Evolutionary conservation across 2,888 invertebrate species (phyloP), one percentile per base, ranked within the genome.

Genomic region (Chrysopilus asiliformis): DNA sequence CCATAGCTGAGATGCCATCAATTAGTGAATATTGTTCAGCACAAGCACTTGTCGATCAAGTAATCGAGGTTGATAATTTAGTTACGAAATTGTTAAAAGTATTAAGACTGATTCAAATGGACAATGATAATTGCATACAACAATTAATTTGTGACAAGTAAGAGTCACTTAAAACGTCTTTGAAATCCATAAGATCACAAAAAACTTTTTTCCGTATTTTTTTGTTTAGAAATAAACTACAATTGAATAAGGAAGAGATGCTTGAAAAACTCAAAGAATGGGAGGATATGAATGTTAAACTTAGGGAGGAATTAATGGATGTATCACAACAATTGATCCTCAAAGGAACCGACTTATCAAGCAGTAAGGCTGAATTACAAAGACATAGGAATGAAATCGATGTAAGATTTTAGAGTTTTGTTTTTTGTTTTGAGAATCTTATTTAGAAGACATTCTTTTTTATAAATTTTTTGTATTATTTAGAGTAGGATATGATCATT

Each of bases 81-180:
- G 72, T 84, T 10, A 76, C 80, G 9, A 78, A 79, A 54, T 63
- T 85, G 49, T 64, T 82, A 36, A 78, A 78, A 59, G 76, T 78
- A 12, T 63, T 78, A 51, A 70, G 79, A 41, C 80, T 82, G 47
- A 74, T 83, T 50, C 76, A 78, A 53, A 64, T 76, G 49, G 79
- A 80, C 52, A 77, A 75, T 50, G 72, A 76, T 43, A 74, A 72
- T 34, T 74, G 73, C 49, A 73, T 76, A 51, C 72, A 70, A 44
- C 73, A 74, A 46, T 56, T 77, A 39, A 74, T 76, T 55, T 68
- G 73, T 38, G 72, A 79, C 53, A 71, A 72, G 71, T 77, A 59
- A 63, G 63, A 48, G 12, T 26, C 12, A 26, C 7, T 8, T 5
- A 8, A 12, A 4, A 26, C 12, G 12, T 12, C 12, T 26, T 26